Conservation (phyloP, 2,113 vertebrate species). For the Solenodon paradoxus region DNA sequence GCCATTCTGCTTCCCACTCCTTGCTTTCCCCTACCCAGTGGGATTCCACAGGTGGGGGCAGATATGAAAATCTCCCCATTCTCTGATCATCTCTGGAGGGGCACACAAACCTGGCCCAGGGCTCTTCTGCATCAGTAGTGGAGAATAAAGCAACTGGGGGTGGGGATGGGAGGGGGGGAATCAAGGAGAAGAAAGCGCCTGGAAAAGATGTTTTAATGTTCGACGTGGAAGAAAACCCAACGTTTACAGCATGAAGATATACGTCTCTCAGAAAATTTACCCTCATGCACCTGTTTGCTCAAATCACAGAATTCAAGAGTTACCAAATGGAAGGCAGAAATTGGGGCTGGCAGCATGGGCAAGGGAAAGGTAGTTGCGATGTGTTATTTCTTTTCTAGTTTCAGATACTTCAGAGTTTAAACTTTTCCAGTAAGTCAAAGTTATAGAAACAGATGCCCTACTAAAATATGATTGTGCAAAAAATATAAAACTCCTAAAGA, state of each 20-base stretch:
- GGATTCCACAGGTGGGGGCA: not conserved
- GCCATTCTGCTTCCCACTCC: not conserved
- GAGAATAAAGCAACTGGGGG: constrained; percentile 16
- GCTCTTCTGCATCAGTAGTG: not conserved
- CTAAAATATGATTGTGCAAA: constrained; percentile 61
- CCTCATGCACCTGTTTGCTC: constrained; percentile 44
- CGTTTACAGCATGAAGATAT: constrained; percentile 60
- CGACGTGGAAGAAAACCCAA: constrained; percentile 60
- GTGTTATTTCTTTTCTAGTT: constrained; percentile 43
- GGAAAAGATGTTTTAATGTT: constrained; percentile 77
- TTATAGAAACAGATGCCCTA: constrained; percentile 61
- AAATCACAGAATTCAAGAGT: constrained; percentile 42
- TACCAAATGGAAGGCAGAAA: constrained; percentile 39
- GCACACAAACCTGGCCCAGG: not conserved
- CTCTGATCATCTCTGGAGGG: not conserved
- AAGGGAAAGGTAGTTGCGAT: constrained; percentile 1
- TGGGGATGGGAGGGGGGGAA: not conserved
- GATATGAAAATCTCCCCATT: constrained; percentile 3
- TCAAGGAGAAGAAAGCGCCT: not conserved
- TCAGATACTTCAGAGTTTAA: constrained; percentile 60
- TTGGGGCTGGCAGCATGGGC: not conserved
- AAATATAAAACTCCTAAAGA: constrained; percentile 65
- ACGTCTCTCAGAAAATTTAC: constrained; percentile 50
- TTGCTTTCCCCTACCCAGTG: not conserved
- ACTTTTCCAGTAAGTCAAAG: constrained; percentile 65